phyloP scores from a whole-genome alignment of 30 jellyfish, hydroid and myxozoan genomes.

The Haliclystus octoradiatus region DNA sequence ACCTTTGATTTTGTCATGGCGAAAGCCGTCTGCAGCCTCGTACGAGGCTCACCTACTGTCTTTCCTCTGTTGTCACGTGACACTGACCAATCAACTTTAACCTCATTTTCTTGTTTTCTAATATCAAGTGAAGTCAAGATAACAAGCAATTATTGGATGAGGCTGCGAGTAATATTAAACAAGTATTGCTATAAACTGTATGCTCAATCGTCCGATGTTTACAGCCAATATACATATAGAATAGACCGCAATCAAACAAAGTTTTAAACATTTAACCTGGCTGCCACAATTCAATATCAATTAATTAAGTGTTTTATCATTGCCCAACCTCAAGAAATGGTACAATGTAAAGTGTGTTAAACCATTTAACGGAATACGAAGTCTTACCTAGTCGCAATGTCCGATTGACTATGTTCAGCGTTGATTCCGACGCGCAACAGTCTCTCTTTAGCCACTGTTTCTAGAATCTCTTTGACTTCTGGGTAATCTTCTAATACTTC shows the following conservation, averaged over 20 bases:
- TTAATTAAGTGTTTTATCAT: too few relatives aligned
- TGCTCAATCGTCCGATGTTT: too few relatives aligned
- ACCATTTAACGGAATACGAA: not conserved
- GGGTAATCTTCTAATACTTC: slow-evolving; percentile 25
- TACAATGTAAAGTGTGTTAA: not conserved
- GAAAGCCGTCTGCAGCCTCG: not conserved
- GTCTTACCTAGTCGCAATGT: not conserved
- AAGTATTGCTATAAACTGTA: too few relatives aligned
- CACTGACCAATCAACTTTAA: not conserved
- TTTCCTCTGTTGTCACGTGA: not conserved
- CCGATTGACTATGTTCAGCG: not conserved
- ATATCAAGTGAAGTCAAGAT: too few relatives aligned
- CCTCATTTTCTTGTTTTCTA: too few relatives aligned
- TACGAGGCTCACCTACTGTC: not conserved
- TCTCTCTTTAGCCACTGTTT: slow-evolving; percentile 19
- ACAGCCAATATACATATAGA: too few relatives aligned
- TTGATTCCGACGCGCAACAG: slow-evolving; percentile 5
- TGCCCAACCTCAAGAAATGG: not conserved
- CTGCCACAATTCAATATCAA: too few relatives aligned
- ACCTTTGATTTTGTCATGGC: slow-evolving; percentile 1
- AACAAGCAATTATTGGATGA: too few relatives aligned
- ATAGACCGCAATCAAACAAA: too few relatives aligned
- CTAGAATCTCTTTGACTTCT: slow-evolving; percentile 27
- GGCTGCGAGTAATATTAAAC: too few relatives aligned
- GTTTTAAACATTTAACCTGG: too few relatives aligned